Percentiles rank a stretch among this genome's conserved stretches.
Evolutionary conservation across 2,888 invertebrate genomes (phyloP).

Genomic region (Dynastes hyllus): DNA sequence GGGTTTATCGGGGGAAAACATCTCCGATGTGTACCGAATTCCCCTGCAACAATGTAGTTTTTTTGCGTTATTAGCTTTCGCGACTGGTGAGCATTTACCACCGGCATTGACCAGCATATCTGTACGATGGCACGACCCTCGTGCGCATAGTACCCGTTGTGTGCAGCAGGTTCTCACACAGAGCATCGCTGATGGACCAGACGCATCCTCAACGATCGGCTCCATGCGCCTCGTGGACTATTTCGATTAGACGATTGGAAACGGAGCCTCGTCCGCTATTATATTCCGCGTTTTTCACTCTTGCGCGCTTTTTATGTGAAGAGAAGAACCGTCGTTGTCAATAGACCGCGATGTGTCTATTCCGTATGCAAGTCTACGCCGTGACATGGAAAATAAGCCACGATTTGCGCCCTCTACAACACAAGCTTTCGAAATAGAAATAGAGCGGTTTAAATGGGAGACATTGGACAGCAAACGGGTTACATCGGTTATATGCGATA

Average conservation of each 20-base stretch:
- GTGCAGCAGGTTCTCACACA: slow-evolving; percentile 65
- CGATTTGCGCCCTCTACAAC: slow-evolving; percentile 55
- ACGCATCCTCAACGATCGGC: neutral
- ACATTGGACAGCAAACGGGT: neutral
- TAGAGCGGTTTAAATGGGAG: neutral
- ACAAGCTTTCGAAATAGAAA: neutral
- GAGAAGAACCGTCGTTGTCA: slow-evolving; percentile 60
- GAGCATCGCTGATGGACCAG: slow-evolving; percentile 61
- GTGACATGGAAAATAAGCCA: slow-evolving; percentile 59
- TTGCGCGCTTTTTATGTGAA: slow-evolving; percentile 8
- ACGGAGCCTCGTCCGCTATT: slow-evolving; percentile 61
- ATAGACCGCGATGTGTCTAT: slow-evolving; percentile 60
- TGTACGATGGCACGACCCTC: slow-evolving; percentile 64
- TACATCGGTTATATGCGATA: too few species aligned
- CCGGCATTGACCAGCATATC: slow-evolving; percentile 68
- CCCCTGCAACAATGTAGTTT: slow-evolving; percentile 60
- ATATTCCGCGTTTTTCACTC: slow-evolving; percentile 61
- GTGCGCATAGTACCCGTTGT: slow-evolving; percentile 63
- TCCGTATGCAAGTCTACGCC: slow-evolving; percentile 55
- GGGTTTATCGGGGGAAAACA: slow-evolving; percentile 58
- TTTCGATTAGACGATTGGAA: slow-evolving; percentile 40
- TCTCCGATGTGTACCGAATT: slow-evolving; percentile 59
- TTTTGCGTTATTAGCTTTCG: slow-evolving; percentile 62
- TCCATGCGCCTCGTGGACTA: neutral
- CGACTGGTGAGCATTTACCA: slow-evolving; percentile 66